Evolutionary conservation across 2,888 invertebrate species (phyloP).

Genomic region (Eudemis profundana): DNA sequence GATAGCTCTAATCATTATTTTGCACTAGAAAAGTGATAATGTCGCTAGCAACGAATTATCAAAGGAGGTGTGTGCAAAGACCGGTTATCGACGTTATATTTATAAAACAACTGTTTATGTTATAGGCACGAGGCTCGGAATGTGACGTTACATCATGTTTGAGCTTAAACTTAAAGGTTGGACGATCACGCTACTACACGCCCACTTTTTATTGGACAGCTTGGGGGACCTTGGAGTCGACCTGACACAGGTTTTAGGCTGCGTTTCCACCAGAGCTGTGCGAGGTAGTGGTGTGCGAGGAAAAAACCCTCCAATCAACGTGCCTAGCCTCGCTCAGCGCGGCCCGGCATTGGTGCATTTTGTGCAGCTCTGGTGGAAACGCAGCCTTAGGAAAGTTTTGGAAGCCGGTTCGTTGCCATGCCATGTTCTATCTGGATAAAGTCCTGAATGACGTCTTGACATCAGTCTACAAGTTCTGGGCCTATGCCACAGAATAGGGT

Average conservation of each 20-base stretch:
- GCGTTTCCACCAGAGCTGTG: too few species aligned
- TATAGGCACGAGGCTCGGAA: constrained; percentile 33
- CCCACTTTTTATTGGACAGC: neutral
- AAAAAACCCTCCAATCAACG: too few species aligned
- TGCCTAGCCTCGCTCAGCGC: too few species aligned
- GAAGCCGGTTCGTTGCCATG: too few species aligned
- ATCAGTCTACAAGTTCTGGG: too few species aligned
- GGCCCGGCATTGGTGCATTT: too few species aligned
- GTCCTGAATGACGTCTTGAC: too few species aligned
- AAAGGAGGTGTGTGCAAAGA: constrained; percentile 33
- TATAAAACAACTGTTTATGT: constrained; percentile 18
- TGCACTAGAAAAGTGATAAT: constrained; percentile 3
- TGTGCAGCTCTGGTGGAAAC: too few species aligned
- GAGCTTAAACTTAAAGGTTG: constrained; percentile 27
- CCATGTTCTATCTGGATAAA: too few species aligned
- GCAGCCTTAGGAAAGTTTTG: too few species aligned
- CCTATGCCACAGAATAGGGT: too few species aligned
- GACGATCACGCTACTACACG: constrained; percentile 9
- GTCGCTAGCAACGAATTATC: constrained; percentile 31
- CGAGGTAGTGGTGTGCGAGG: too few species aligned
- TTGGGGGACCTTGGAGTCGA: neutral
- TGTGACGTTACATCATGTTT: constrained; percentile 27
- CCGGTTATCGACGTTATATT: constrained; percentile 36
- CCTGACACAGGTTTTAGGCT: neutral
- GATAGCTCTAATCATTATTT: neutral